Percentiles rank a stretch among this genome's conserved stretches.
These are phyloP conservation scores for Diglossa cyanea DNA, from an alignment of 2,797 vertebrate species.

Conservation along the genomic window DNA sequence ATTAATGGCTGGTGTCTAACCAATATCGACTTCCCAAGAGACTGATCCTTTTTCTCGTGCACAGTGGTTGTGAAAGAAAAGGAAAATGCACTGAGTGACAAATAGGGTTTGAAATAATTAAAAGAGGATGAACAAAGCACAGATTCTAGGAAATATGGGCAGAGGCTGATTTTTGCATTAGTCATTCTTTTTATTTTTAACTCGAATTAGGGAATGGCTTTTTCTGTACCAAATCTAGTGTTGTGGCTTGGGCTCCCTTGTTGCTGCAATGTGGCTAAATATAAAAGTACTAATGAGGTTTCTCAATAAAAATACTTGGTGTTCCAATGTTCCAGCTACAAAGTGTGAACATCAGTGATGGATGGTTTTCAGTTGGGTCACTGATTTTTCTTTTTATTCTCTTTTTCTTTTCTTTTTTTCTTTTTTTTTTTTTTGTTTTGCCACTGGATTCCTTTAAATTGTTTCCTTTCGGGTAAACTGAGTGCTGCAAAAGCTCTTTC, in stretches of 20 bases:
- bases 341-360: conserved; percentile 2
- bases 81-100: not conserved
- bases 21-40: not conserved
- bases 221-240: not conserved
- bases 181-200: conserved; percentile 46
- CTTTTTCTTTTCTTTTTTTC: too few species aligned
- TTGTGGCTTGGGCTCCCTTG: not conserved
- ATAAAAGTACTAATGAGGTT: not conserved
- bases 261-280: not conserved
- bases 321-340: not conserved
- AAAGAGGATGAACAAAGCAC: conserved; percentile 11
- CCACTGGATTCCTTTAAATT: not conserved
- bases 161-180: conserved; percentile 6
- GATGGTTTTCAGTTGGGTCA: not conserved
- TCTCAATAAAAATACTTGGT: not conserved
- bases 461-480: accelerated
- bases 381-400: not conserved
- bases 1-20: not conserved
- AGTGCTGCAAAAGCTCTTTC: not conserved
- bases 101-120: conserved; percentile 21
- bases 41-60: not conserved
- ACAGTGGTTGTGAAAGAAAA: conserved; percentile 13
- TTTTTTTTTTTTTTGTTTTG: accelerated
- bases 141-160: conserved; percentile 30
- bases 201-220: not conserved